phyloP scores from a whole-genome alignment of 1,140 invertebrate species.

The Meteorus sp. region DNA sequence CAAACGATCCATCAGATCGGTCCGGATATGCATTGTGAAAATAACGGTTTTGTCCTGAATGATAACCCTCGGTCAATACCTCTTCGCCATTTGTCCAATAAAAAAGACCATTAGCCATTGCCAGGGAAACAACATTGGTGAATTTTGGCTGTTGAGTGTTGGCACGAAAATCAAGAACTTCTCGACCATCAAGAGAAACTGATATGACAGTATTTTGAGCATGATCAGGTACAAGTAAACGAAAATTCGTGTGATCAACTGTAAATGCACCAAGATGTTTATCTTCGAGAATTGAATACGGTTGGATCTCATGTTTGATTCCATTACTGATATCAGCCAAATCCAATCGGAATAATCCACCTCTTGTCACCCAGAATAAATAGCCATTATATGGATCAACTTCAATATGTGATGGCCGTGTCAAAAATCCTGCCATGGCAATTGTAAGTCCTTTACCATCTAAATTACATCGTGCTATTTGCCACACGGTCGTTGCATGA shows the following conservation, averaged over 20 bases:
- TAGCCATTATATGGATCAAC: conserved; percentile 93
- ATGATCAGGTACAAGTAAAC: conserved; percentile 75
- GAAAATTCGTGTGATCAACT: conserved; percentile 79
- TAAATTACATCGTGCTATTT: conserved; percentile 75
- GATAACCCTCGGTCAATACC: conserved; percentile 74
- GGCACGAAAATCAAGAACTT: conserved; percentile 70
- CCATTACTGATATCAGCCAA: conserved; percentile 72
- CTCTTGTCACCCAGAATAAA: conserved; percentile 75
- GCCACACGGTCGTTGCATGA: conserved; percentile 63
- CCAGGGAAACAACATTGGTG: conserved; percentile 74
- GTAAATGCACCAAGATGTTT: conserved; percentile 71
- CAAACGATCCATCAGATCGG: conserved; percentile 52
- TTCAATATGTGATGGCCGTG: conserved; percentile 75
- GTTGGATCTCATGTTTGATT: conserved; percentile 62
- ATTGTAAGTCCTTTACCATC: conserved; percentile 70
- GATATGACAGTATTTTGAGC: conserved; percentile 76
- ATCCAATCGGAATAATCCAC: conserved; percentile 78
- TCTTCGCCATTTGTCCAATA: conserved; percentile 81
- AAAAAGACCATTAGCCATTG: conserved; percentile 74
- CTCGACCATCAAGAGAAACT: conserved; percentile 78
- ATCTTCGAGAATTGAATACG: conserved; percentile 63
- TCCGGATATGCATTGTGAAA: conserved; percentile 74
- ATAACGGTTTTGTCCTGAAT: conserved; percentile 65
- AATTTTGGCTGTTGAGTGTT: conserved; percentile 79
- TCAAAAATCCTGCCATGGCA: conserved; percentile 68